A percentile compares a stretch with the other conserved stretches of the same genome.
phyloP scores from a whole-genome alignment of 2,113 vertebrate species.

The Mesocricetus auratus region DNA sequence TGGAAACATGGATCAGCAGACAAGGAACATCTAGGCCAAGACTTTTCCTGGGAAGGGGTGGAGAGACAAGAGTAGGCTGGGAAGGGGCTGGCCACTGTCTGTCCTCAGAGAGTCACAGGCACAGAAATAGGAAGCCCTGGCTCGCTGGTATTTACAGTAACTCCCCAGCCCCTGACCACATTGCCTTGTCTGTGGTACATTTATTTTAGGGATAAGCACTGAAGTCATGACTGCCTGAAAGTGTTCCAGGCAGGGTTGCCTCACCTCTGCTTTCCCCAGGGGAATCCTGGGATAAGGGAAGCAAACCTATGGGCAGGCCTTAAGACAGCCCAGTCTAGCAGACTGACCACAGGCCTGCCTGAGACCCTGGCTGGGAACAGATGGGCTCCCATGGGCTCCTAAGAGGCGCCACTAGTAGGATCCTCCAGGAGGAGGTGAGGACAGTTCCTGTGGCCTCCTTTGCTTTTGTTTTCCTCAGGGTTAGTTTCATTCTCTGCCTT shows the following conservation, averaged over 20 bases:
- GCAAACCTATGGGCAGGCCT: constrained; percentile 43
- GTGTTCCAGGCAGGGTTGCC: constrained; percentile 57
- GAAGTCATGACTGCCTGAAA: constrained; percentile 81
- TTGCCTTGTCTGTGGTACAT: constrained; percentile 56
- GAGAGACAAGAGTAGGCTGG: background rate
- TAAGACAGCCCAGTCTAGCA: constrained; percentile 52
- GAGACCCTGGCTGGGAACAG: background rate
- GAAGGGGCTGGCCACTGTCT: constrained; percentile 4
- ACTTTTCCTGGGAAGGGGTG: background rate
- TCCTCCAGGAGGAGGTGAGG: background rate
- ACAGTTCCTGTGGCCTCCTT: background rate
- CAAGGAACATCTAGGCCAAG: background rate
- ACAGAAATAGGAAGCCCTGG: constrained; percentile 71
- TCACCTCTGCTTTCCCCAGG: constrained; percentile 68
- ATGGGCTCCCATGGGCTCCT: constrained; percentile 36
- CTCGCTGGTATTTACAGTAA: constrained; percentile 51
- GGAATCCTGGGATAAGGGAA: constrained; percentile 48
- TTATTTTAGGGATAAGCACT: constrained; percentile 81
- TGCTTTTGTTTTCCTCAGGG: constrained; percentile 69
- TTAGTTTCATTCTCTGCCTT: constrained; percentile 8
- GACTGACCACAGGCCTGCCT: constrained; percentile 36
- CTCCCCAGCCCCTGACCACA: constrained; percentile 53
- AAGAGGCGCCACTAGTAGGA: constrained; percentile 54
- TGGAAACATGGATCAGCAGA: rapidly evolving
- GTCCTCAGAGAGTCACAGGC: constrained; percentile 62